phyloP scores from a whole-genome alignment of 2,797 vertebrate species.

The Fistularia tabacaria region DNA sequence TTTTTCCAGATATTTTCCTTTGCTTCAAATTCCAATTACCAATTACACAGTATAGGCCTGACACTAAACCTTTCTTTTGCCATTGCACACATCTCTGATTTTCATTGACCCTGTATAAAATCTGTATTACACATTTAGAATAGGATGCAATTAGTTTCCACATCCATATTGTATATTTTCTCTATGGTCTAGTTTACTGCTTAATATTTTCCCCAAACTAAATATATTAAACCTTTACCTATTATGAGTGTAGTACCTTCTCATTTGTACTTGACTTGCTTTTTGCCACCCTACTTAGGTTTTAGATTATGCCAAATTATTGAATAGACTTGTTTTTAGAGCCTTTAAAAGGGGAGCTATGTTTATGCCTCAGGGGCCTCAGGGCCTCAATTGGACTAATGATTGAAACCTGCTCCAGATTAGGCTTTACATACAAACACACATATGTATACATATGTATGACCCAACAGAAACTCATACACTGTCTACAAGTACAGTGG shows the following conservation, averaged over 20 bases:
- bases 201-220: slow-evolving; percentile 4
- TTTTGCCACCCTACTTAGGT: slow-evolving; percentile 29
- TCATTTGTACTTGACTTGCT: slow-evolving; percentile 24
- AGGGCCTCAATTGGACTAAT: slow-evolving; percentile 65
- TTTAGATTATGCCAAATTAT: slow-evolving; percentile 52
- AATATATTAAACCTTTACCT: slow-evolving; percentile 28
- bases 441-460: slow-evolving; percentile 17
- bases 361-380: slow-evolving; percentile 38
- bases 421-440: slow-evolving; percentile 44
- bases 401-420: slow-evolving; percentile 71
- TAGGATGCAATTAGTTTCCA: slow-evolving; percentile 16
- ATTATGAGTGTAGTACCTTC: slow-evolving; percentile 40
- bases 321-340: slow-evolving; percentile 43
- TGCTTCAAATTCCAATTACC: too few species aligned
- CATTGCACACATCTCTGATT: too few species aligned
- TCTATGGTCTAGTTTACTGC: slow-evolving; percentile 14
- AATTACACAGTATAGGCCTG: too few species aligned
- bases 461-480: background rate
- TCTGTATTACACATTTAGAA: slow-evolving; percentile 8
- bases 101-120: slow-evolving; percentile 6
- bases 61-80: too few species aligned
- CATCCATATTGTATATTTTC: slow-evolving; percentile 11
- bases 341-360: slow-evolving; percentile 34
- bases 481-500: background rate
- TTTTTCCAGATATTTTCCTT: too few species aligned